Percentiles rank a stretch among this genome's conserved stretches.
These are phyloP conservation scores for Microvelia longipes DNA, from an alignment of 1,140 invertebrate species.

Conservation along the genomic window DNA sequence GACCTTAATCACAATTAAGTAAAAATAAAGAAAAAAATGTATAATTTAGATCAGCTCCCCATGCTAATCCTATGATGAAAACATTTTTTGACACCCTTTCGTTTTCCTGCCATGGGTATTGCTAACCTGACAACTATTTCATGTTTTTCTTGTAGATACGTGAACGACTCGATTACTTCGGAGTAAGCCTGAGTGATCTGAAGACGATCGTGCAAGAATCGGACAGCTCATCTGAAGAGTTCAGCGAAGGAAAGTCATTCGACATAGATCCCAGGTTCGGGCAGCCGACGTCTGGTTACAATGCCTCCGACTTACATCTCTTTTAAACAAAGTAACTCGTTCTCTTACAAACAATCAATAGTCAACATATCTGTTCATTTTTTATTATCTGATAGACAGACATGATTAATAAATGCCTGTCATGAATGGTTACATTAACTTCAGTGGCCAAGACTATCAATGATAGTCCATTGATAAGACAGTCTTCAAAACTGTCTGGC, in stretches of 20 bases:
- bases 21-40: background rate
- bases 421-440: too few relatives aligned
- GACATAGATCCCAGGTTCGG: background rate
- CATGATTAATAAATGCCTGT: too few relatives aligned
- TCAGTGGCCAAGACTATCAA: too few relatives aligned
- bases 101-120: background rate
- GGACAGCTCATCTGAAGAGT: slow-evolving; percentile 40
- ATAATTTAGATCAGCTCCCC: background rate
- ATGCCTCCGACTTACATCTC: background rate
- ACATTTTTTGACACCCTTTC: background rate
- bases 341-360: too few relatives aligned
- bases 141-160: slow-evolving; percentile 36
- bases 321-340: too few relatives aligned
- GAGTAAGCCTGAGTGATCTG: slow-evolving; percentile 54
- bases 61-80: background rate
- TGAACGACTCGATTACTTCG: slow-evolving; percentile 37
- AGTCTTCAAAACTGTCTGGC: too few relatives aligned
- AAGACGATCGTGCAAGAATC: slow-evolving; percentile 51
- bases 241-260: background rate
- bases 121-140: background rate
- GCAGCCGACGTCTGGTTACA: background rate
- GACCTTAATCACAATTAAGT: background rate
- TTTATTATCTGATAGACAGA: too few relatives aligned
- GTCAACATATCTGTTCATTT: too few relatives aligned
- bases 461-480: too few relatives aligned